Evolutionary conservation across 2,888 invertebrate genomes (phyloP).

Genomic region (Drosophila suboccidentalis): DNA sequence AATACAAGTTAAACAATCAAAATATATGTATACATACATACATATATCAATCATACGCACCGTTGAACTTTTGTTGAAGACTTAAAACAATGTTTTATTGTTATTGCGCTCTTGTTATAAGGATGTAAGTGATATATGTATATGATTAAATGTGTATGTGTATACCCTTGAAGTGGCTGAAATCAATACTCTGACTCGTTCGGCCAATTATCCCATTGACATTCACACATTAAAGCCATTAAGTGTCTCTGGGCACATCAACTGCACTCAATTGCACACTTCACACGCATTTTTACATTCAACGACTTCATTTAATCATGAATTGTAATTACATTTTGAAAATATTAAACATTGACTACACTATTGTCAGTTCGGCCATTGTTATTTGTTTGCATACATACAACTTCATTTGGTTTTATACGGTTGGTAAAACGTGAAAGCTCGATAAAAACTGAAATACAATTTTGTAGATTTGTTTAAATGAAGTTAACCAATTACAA

Average conservation of each 20-base stretch:
- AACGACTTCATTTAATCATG: conserved; percentile 12
- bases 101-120: conserved; percentile 40
- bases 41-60: conserved; percentile 67
- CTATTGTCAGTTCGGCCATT: neutral
- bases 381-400: neutral
- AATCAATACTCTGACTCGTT: conserved; percentile 14
- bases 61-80: conserved; percentile 34
- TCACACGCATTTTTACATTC: conserved; percentile 1
- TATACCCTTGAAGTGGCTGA: conserved; percentile 15
- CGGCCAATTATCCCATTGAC: conserved; percentile 4
- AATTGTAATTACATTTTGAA: conserved; percentile 5
- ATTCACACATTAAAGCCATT: conserved; percentile 10
- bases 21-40: conserved; percentile 16
- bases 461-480: too few species aligned
- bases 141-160: neutral
- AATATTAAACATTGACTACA: neutral
- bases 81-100: conserved; percentile 48
- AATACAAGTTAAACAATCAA: conserved; percentile 55
- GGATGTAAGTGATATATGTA: too few species aligned
- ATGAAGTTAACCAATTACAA: too few species aligned
- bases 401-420: neutral
- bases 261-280: conserved; percentile 14
- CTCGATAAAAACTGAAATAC: too few species aligned
- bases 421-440: neutral
- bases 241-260: conserved; percentile 2